Percentiles rank a stretch among this genome's conserved stretches.
These are phyloP conservation scores for Chymomyza fuscimana DNA, from an alignment of 2,888 invertebrate genomes.

Conservation along the genomic window DNA sequence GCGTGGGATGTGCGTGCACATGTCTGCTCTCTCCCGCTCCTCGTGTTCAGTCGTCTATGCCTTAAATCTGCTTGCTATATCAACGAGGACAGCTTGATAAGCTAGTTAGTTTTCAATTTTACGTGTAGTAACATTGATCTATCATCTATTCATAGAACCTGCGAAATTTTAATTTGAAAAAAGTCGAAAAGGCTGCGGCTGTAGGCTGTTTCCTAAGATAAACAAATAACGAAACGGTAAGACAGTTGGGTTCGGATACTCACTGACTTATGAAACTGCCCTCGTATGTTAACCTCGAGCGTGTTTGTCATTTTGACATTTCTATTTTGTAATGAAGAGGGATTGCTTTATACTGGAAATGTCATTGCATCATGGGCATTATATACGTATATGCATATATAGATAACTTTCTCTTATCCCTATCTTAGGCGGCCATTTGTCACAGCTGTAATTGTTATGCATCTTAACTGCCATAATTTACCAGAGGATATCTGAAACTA, in stretches of 20 bases:
- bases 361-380: conserved; percentile 25
- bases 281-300: not conserved
- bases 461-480: not conserved
- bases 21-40: not conserved
- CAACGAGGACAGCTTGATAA: not conserved
- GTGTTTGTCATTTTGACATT: conserved; percentile 53
- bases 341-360: conserved; percentile 39
- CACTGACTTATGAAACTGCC: too few relatives aligned
- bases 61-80: not conserved
- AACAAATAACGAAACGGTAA: too few relatives aligned
- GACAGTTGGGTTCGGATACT: too few relatives aligned
- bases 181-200: too few relatives aligned
- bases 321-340: conserved; percentile 47
- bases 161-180: too few relatives aligned
- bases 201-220: too few relatives aligned
- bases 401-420: not conserved
- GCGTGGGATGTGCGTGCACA: not conserved
- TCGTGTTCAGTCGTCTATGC: not conserved
- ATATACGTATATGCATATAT: not conserved
- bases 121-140: too few relatives aligned
- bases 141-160: too few relatives aligned
- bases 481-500: not conserved
- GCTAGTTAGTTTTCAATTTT: too few relatives aligned
- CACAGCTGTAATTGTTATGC: too few relatives aligned
- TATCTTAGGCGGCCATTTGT: not conserved